Evolutionary conservation across 2,797 vertebrate species (phyloP).

Genomic region (Typhlichthys eigenmanni): DNA sequence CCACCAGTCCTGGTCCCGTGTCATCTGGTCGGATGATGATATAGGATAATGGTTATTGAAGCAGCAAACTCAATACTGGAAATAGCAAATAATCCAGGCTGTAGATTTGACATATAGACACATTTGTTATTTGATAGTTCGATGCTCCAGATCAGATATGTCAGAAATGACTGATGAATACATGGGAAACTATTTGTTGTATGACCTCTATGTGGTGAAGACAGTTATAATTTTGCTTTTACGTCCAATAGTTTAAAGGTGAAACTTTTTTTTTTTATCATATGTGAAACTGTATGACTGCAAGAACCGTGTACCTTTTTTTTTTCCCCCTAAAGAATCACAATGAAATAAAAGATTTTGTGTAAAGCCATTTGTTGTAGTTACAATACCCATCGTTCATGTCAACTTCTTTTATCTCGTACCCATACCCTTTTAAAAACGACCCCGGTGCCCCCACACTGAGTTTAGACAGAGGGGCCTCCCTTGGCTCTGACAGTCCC

Average conservation of each 20-base stretch:
- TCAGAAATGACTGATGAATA: not conserved
- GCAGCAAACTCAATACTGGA: not conserved
- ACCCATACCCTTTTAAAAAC: conserved; percentile 48
- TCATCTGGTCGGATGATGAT: conserved; percentile 73
- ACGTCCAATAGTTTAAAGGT: no score
- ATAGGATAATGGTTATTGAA: not conserved
- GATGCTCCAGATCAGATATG: no score
- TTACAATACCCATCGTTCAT: conserved; percentile 14
- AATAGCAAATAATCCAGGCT: not conserved
- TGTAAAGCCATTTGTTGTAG: conserved; percentile 10
- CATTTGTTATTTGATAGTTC: not conserved
- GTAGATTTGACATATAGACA: no score
- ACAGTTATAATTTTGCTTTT: not conserved
- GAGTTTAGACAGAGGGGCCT: conserved; percentile 61
- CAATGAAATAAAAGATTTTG: not conserved
- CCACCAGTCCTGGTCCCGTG: conserved; percentile 85
- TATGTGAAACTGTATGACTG: not conserved
- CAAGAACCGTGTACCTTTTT: conserved; percentile 7
- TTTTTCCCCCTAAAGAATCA: not conserved
- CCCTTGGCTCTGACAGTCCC: conserved; percentile 67
- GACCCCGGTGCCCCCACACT: conserved; percentile 18
- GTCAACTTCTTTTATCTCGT: conserved; percentile 40
- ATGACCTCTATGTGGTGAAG: conserved; percentile 6
- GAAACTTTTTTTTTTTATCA: no score
- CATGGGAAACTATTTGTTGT: not conserved